phyloP scores from a whole-genome alignment of 2,797 vertebrate genomes.

The Onychomys leucogaster region DNA sequence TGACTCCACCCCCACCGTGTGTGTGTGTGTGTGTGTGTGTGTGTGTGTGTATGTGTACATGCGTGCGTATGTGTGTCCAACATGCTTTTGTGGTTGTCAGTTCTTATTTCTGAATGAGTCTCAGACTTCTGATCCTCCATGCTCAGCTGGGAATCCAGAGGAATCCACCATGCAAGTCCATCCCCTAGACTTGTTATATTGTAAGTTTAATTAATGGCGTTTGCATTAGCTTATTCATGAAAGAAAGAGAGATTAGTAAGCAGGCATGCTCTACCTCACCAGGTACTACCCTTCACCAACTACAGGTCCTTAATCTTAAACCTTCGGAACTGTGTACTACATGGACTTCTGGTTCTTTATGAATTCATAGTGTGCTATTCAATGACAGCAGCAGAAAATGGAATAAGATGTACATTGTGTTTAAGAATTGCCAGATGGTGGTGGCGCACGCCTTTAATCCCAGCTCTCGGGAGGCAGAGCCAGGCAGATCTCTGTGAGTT shows the following conservation, averaged over 20 bases:
- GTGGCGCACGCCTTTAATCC: too few relatives aligned
- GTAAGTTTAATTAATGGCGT: neutral
- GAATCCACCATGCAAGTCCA: neutral
- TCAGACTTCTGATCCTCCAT: neutral
- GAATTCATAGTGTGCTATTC: neutral
- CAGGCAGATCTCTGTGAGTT: too few relatives aligned
- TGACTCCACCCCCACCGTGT: too few relatives aligned
- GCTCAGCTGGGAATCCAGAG: neutral
- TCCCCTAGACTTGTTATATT: neutral
- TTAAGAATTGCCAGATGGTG: too few relatives aligned
- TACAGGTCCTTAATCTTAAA: neutral
- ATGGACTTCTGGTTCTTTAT: neutral
- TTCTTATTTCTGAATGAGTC: too few relatives aligned
- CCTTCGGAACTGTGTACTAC: neutral
- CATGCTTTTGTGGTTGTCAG: neutral
- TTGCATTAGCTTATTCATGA: neutral
- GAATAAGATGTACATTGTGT: neutral
- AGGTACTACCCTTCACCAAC: neutral
- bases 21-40: neutral
- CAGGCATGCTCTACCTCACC: neutral
- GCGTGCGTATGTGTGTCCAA: neutral
- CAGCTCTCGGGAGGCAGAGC: too few relatives aligned
- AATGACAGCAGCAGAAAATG: neutral
- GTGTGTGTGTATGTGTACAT: too few relatives aligned
- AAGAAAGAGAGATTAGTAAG: neutral